These are phyloP conservation scores for Xanthostigma xanthostigma DNA, from an alignment of 2,888 invertebrate genomes.

Conservation along the genomic window DNA sequence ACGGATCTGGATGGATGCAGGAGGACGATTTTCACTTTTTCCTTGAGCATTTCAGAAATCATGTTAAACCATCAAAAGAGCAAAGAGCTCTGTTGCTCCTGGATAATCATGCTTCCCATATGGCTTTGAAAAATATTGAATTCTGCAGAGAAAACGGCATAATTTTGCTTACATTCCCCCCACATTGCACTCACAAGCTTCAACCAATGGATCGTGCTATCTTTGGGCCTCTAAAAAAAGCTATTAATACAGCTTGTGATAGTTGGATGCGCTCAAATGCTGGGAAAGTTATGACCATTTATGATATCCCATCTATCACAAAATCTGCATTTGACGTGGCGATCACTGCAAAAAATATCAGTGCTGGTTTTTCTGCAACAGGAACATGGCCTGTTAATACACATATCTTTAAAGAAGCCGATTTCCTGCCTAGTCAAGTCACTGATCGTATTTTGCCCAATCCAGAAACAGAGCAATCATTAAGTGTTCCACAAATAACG, in stretches of 20 bases:
- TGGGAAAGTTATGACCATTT: slow-evolving; percentile 18
- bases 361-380: slow-evolving; percentile 5
- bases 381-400: slow-evolving; percentile 6
- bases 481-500: no score
- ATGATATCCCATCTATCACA: slow-evolving; percentile 9
- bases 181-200: slow-evolving; percentile 22
- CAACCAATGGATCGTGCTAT: slow-evolving; percentile 21
- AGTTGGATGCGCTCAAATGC: slow-evolving; percentile 18
- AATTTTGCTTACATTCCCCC: slow-evolving; percentile 19
- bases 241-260: slow-evolving; percentile 17
- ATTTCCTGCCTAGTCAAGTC: no score
- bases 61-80: not conserved
- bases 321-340: slow-evolving; percentile 5
- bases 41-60: slow-evolving; percentile 4
- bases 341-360: slow-evolving; percentile 2
- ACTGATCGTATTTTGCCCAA: no score
- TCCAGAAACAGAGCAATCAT: no score
- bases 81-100: slow-evolving; percentile 8
- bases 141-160: slow-evolving; percentile 20
- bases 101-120: slow-evolving; percentile 10
- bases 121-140: slow-evolving; percentile 14
- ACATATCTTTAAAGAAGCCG: no score
- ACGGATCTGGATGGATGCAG: slow-evolving; percentile 13
- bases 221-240: slow-evolving; percentile 21
- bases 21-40: slow-evolving; percentile 10